Percentiles rank a stretch among this genome's conserved stretches.
These are phyloP conservation scores for Chinchilla lanigera DNA, from an alignment of 2,113 vertebrate species.

Conservation along the genomic window DNA sequence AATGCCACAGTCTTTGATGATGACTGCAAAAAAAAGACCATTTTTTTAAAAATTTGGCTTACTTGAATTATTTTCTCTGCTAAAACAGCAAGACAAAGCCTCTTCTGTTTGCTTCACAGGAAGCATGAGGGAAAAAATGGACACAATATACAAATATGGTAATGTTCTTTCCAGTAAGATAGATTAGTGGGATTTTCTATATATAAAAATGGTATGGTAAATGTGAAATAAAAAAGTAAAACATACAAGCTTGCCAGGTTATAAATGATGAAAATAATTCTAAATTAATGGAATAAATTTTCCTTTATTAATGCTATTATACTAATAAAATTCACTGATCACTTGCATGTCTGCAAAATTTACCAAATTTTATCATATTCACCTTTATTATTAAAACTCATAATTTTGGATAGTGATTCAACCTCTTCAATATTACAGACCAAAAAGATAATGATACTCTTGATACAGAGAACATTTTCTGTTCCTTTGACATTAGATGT, in stretches of 20 bases:
- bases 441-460: background rate
- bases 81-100: background rate
- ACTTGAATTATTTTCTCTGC: background rate
- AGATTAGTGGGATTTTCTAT: background rate
- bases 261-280: background rate
- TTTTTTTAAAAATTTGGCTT: slow-evolving; percentile 6
- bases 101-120: background rate
- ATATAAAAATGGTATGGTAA: background rate
- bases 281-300: background rate
- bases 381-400: background rate
- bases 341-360: background rate
- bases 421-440: background rate
- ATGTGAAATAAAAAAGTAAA: background rate
- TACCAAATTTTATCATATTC: background rate
- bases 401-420: background rate
- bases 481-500: background rate
- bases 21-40: background rate
- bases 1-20: background rate
- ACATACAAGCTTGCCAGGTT: fast-evolving
- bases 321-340: background rate
- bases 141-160: background rate
- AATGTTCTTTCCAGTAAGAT: background rate
- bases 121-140: background rate
- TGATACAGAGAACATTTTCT: background rate
- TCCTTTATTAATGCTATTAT: background rate